A percentile compares a stretch with the other conserved stretches of the same genome.
These are phyloP conservation scores for Lordiphosa clarofinis DNA, from an alignment of 1,140 invertebrate species.

Conservation along the genomic window DNA sequence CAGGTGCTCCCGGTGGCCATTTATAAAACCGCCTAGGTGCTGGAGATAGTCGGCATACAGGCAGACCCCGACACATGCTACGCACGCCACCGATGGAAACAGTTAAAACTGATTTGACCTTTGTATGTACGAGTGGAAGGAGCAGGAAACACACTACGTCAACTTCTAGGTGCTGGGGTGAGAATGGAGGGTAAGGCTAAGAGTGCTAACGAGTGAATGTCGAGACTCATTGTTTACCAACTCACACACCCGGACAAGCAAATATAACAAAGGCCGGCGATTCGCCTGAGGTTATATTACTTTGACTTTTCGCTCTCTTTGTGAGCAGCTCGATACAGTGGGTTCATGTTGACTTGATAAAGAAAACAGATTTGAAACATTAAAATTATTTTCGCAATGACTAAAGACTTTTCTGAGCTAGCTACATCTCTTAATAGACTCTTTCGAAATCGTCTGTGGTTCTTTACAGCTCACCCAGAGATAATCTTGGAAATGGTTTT, in stretches of 20 bases:
- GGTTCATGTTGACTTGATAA: not conserved
- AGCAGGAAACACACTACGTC: constrained; percentile 6
- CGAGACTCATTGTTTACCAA: constrained; percentile 39
- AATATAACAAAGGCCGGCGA: constrained; percentile 27
- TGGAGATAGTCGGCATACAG: constrained; percentile 14
- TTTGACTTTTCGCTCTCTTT: constrained; percentile 21
- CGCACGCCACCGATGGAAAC: constrained; percentile 12
- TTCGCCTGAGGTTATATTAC: constrained; percentile 22
- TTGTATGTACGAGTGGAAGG: constrained; percentile 4
- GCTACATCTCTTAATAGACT: too few species aligned
- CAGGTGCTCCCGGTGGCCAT: not conserved
- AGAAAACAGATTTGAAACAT: too few species aligned
- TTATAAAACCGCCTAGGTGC: not conserved
- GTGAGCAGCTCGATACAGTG: constrained; percentile 16
- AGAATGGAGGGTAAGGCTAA: constrained; percentile 13
- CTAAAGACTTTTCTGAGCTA: too few species aligned
- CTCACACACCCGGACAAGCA: constrained; percentile 9
- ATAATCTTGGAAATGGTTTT: too few species aligned
- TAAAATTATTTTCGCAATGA: too few species aligned
- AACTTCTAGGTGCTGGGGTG: constrained; percentile 21
- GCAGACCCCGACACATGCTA: constrained; percentile 30
- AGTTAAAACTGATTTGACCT: constrained; percentile 39
- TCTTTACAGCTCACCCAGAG: too few species aligned
- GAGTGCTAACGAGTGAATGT: constrained; percentile 54
- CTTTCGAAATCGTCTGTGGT: too few species aligned